These are phyloP conservation scores for Chiloscyllium plagiosum DNA, from an alignment of 2,113 vertebrate genomes.

Conservation along the genomic window DNA sequence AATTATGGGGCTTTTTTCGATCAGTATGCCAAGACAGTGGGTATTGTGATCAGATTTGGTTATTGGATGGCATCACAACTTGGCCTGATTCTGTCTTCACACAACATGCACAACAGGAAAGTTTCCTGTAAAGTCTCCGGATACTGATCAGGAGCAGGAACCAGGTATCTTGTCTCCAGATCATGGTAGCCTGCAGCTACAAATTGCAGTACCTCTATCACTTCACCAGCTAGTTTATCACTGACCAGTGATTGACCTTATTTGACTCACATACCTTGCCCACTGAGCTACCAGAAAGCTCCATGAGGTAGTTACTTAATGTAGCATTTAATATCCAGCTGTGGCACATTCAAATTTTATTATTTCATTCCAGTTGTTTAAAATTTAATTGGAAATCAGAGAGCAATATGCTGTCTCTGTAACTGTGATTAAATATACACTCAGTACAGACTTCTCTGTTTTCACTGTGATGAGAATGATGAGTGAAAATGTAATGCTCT, in stretches of 20 bases:
- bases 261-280: not conserved
- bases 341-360: not conserved
- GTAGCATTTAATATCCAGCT: not conserved
- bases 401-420: not conserved
- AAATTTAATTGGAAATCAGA: conserved; percentile 32
- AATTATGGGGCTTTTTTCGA: not conserved
- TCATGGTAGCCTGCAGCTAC: not conserved
- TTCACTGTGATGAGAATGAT: not conserved
- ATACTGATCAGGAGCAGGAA: not conserved
- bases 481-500: not conserved
- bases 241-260: not conserved
- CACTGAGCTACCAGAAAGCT: not conserved
- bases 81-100: not conserved
- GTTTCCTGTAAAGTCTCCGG: not conserved
- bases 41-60: not conserved
- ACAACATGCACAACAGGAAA: not conserved
- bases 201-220: not conserved
- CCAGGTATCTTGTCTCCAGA: not conserved
- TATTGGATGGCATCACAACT: not conserved
- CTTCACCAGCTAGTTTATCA: not conserved
- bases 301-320: not conserved
- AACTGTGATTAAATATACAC: not conserved
- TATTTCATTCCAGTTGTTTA: conserved; percentile 6
- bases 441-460: not conserved
- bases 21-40: not conserved